Evolutionary conservation across 2,113 vertebrate species (phyloP).

Genomic region (Podiceps cristatus): DNA sequence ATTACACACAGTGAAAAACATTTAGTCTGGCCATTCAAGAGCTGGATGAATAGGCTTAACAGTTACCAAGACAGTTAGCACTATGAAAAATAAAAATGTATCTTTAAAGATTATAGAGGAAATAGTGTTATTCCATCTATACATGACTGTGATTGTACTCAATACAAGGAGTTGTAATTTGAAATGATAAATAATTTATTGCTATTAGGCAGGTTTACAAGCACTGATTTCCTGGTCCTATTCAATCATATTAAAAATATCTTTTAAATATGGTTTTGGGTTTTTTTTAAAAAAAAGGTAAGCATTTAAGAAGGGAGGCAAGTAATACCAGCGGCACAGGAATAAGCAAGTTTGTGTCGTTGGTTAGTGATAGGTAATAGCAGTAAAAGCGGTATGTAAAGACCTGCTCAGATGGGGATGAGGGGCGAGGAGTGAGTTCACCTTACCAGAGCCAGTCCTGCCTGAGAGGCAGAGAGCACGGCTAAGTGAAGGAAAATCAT

Average conservation of each 20-base stretch:
- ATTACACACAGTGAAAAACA: slow-evolving; percentile 54
- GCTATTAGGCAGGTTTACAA: slow-evolving; percentile 48
- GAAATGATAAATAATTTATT: slow-evolving; percentile 63
- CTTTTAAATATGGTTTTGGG: neutral
- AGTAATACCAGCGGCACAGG: neutral
- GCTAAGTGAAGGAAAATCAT: slow-evolving; percentile 59
- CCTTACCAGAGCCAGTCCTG: slow-evolving; percentile 53
- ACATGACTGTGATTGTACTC: neutral
- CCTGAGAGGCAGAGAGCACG: slow-evolving; percentile 44
- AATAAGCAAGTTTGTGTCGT: slow-evolving; percentile 29
- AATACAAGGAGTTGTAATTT: slow-evolving; percentile 20
- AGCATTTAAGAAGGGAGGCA: neutral
- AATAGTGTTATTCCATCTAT: neutral
- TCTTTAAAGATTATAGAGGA: slow-evolving; percentile 44
- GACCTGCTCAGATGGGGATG: slow-evolving; percentile 57
- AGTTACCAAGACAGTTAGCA: neutral
- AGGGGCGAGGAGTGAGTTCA: neutral
- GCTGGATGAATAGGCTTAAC: slow-evolving; percentile 47
- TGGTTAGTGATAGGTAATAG: slow-evolving; percentile 62
- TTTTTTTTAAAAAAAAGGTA: neutral
- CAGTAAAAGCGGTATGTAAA: slow-evolving; percentile 74
- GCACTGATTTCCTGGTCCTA: slow-evolving; percentile 53
- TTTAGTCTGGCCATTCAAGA: slow-evolving; percentile 41
- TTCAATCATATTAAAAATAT: slow-evolving; percentile 30
- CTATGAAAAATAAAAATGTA: slow-evolving; percentile 31